Conservation (phyloP, 2,888 invertebrate genomes). For the Himalopsyche kuldschensis region DNA sequence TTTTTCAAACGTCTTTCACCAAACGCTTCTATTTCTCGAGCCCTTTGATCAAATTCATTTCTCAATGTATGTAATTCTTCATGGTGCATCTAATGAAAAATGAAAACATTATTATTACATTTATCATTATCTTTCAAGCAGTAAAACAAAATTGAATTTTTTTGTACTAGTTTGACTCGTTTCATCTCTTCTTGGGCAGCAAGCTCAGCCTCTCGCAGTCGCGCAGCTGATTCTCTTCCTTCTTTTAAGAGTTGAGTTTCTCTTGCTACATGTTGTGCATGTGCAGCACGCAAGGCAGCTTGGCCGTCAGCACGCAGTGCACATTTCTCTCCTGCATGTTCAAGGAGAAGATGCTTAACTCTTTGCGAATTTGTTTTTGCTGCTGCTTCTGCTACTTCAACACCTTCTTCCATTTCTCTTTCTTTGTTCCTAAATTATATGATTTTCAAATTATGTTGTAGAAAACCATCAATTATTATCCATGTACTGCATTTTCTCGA, state of each 20-base stretch:
- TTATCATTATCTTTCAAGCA: not conserved
- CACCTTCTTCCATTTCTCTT: conserved; percentile 75
- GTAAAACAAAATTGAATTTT: not conserved
- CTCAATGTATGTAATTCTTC: conserved; percentile 68
- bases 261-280: conserved; percentile 78
- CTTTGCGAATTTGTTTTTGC: conserved; percentile 88
- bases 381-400: conserved; percentile 86
- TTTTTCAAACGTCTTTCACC: conserved; percentile 73
- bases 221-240: conserved; percentile 67
- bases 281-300: conserved; percentile 78
- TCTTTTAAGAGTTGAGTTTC: conserved; percentile 77
- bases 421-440: conserved; percentile 43
- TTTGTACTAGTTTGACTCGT: conserved; percentile 65
- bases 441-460: not conserved
- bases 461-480: not conserved
- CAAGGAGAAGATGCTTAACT: conserved; percentile 90
- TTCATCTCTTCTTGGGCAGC: conserved; percentile 74
- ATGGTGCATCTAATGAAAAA: conserved; percentile 59
- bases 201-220: conserved; percentile 69
- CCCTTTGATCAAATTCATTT: conserved; percentile 55
- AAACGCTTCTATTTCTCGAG: conserved; percentile 60
- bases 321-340: conserved; percentile 83
- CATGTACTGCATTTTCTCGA: not conserved
- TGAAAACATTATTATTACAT: not conserved
- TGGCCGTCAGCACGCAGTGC: conserved; percentile 83